A percentile compares a stretch with the other conserved stretches of the same genome.
Conservation (phyloP, 2,113 vertebrate genomes). For the Orientallactaga bullata region DNA sequence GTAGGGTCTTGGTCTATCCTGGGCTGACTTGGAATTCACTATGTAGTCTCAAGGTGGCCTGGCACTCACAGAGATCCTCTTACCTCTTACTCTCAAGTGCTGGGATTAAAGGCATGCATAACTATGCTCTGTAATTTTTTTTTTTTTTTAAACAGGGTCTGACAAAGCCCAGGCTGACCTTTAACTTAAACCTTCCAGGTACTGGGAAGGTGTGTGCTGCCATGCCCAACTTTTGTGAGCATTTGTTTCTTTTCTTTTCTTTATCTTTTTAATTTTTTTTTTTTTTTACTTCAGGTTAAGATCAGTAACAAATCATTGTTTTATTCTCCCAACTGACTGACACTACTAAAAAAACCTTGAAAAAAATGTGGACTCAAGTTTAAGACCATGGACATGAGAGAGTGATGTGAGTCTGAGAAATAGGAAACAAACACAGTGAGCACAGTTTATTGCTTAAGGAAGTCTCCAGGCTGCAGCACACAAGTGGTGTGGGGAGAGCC, state of each 20-base stretch:
- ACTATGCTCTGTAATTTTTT: no score
- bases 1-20: no score
- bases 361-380: neutral
- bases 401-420: neutral
- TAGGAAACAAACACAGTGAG: neutral
- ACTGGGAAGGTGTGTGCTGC: neutral
- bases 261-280: no score
- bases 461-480: neutral
- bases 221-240: neutral
- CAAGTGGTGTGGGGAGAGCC: neutral
- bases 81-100: no score
- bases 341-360: neutral
- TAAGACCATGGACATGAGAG: neutral
- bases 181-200: neutral
- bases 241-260: no score
- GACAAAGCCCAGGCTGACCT: neutral
- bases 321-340: neutral
- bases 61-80: no score
- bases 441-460: neutral
- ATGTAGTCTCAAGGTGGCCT: no score
- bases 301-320: neutral
- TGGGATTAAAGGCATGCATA: no score
- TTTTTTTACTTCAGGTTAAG: slow-evolving; percentile 22
- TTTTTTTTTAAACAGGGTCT: no score
- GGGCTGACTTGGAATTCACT: no score